Percentiles rank a stretch among this genome's conserved stretches.
These are phyloP conservation scores for Sphenopsis melanotis DNA, from an alignment of 2,797 vertebrate species.

Conservation along the genomic window DNA sequence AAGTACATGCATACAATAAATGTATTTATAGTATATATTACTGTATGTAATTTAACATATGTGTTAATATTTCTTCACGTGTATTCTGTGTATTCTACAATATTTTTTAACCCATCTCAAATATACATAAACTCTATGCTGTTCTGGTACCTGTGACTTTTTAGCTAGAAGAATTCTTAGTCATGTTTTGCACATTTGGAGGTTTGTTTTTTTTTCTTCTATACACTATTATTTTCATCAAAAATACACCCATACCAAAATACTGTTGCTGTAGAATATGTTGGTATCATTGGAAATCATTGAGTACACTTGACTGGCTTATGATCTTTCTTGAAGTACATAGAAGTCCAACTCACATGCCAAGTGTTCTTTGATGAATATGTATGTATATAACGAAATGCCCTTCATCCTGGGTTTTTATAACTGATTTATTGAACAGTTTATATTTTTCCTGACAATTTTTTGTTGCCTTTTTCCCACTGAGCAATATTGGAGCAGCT, in stretches of 20 bases:
- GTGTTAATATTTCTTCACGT: accelerated
- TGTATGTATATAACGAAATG: background rate
- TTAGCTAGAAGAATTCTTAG: background rate
- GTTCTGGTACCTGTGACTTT: background rate
- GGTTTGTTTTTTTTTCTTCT: background rate
- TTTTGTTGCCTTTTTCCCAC: background rate
- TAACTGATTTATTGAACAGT: background rate
- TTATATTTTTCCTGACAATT: background rate
- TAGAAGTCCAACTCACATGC: background rate
- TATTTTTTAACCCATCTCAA: background rate
- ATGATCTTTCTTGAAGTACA: background rate
- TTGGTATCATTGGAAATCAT: background rate
- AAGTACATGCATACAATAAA: background rate
- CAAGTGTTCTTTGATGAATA: background rate
- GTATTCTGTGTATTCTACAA: background rate
- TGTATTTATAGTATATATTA: background rate
- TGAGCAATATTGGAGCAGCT: background rate
- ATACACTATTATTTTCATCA: background rate
- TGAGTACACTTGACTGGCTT: background rate
- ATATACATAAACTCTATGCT: background rate
- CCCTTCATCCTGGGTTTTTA: background rate
- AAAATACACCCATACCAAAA: background rate
- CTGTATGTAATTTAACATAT: background rate
- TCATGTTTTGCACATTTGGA: background rate
- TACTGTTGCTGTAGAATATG: background rate